Evolutionary conservation across 2,113 vertebrate genomes (phyloP).

Genomic region (Pseudonaja textilis): DNA sequence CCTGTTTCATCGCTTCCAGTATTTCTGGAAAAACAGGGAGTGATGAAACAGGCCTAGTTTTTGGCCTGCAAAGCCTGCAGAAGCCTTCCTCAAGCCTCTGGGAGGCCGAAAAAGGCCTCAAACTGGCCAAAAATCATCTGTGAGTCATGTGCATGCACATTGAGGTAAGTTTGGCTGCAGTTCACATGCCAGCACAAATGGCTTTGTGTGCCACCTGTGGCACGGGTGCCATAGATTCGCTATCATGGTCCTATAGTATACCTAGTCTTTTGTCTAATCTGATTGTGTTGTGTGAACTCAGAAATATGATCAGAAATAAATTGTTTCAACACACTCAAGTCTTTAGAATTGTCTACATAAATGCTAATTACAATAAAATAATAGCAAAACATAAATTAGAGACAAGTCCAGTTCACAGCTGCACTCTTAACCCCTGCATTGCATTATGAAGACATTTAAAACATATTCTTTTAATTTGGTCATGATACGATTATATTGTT

Average conservation of each 20-base stretch:
- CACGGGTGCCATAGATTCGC: too few relatives aligned
- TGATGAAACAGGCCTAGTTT: too few relatives aligned
- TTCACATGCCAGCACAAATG: too few relatives aligned
- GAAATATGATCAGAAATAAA: neutral
- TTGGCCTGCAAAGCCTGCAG: too few relatives aligned
- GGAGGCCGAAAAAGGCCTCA: too few relatives aligned
- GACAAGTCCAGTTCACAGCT: neutral
- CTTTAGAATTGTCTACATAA: neutral
- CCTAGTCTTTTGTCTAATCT: neutral
- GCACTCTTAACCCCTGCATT: neutral
- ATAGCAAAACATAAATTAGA: neutral
- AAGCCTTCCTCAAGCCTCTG: too few relatives aligned
- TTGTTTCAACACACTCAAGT: neutral
- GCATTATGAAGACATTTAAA: neutral
- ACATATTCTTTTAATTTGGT: neutral
- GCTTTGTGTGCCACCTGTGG: too few relatives aligned
- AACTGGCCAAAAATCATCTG: too few relatives aligned
- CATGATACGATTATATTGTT: neutral
- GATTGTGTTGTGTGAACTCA: neutral
- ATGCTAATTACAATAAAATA: neutral
- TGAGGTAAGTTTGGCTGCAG: too few relatives aligned
- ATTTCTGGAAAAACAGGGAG: too few relatives aligned
- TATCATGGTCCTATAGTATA: neutral
- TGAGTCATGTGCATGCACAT: too few relatives aligned
- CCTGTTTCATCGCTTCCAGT: too few relatives aligned